Evolutionary conservation across 2,888 invertebrate species (phyloP).

Genomic region (Megastigmus dorsalis): DNA sequence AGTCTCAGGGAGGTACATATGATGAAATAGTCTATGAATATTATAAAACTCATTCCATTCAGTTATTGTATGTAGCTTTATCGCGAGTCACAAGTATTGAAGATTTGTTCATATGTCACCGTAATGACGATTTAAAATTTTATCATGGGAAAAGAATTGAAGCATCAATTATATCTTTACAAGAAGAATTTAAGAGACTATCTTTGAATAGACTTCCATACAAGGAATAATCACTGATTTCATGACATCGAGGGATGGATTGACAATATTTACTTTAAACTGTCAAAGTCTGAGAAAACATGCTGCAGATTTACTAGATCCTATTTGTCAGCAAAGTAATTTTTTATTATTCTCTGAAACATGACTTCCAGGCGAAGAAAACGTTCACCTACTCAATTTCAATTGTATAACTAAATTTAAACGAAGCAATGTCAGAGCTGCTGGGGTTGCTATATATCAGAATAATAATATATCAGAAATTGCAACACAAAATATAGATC

Average conservation of each 20-base stretch:
- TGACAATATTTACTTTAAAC: slow-evolving; percentile 8
- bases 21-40: slow-evolving; percentile 52
- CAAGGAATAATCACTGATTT: not conserved
- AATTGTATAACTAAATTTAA: slow-evolving; percentile 14
- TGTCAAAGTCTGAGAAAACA: slow-evolving; percentile 33
- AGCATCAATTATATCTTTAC: not conserved
- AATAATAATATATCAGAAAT: not conserved
- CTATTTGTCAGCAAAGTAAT: not conserved
- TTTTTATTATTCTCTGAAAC: slow-evolving; percentile 25
- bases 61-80: slow-evolving; percentile 42
- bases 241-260: not conserved
- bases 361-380: not conserved
- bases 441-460: slow-evolving; percentile 24
- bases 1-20: slow-evolving; percentile 52
- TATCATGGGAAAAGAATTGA: not conserved
- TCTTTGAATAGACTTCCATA: not conserved
- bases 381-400: slow-evolving; percentile 23
- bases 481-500: not conserved
- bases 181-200: slow-evolving; percentile 39
- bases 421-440: not conserved
- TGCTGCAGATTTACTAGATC: not conserved
- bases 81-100: not conserved
- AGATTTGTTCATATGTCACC: not conserved
- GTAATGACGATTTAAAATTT: not conserved
- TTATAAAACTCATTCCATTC: not conserved